A percentile compares a stretch with the other conserved stretches of the same genome.
These are phyloP conservation scores for Spodoptera littoralis DNA, from an alignment of 2,888 invertebrate genomes.

Conservation along the genomic window DNA sequence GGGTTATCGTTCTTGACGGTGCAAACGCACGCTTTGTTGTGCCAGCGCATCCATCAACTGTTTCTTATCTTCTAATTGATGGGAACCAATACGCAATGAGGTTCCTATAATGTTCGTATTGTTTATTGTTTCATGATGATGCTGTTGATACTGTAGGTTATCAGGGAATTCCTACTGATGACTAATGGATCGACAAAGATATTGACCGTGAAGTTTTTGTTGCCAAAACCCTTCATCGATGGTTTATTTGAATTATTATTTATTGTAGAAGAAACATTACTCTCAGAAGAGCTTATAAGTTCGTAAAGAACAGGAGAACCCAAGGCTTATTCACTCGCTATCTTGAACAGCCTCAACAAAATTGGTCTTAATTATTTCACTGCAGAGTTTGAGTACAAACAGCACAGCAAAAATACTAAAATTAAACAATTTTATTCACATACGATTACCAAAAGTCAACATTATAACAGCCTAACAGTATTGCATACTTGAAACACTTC, in stretches of 20 bases:
- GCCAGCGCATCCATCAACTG: constrained; percentile 42
- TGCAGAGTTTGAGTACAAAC: no score
- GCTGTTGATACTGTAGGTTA: neutral
- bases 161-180: neutral
- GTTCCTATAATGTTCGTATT: constrained; percentile 26
- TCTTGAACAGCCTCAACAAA: no score
- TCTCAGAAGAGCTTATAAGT: no score
- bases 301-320: no score
- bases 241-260: no score
- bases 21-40: constrained; percentile 47
- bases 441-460: constrained; percentile 14
- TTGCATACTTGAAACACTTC: constrained; percentile 16
- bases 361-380: no score
- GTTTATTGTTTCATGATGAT: constrained; percentile 19
- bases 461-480: constrained; percentile 11
- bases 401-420: constrained; percentile 1
- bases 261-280: no score
- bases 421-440: constrained; percentile 26
- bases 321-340: no score
- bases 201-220: no score
- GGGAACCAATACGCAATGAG: constrained; percentile 39
- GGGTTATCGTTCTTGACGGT: constrained; percentile 49
- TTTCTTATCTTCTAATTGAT: constrained; percentile 57
- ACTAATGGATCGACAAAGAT: no score
- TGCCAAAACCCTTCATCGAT: no score